Percentiles rank a stretch among this genome's conserved stretches.
Conservation (phyloP, 1,140 invertebrate species). For the Harlomillsia oculata region DNA sequence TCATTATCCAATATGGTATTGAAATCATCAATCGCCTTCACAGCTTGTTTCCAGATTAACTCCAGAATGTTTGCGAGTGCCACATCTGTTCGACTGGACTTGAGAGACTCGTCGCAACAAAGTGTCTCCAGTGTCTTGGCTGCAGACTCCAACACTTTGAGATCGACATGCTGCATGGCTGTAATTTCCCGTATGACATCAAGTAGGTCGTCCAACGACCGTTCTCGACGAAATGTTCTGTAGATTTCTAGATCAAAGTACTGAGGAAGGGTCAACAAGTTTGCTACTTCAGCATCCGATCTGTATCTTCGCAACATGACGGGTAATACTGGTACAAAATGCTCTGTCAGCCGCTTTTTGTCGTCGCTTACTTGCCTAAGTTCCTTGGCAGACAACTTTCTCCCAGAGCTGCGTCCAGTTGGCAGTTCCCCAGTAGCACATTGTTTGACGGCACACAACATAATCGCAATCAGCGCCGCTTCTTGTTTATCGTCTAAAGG, state of each 20-base stretch:
- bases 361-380: conserved; percentile 79
- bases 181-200: conserved; percentile 72
- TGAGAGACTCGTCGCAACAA: conserved; percentile 64
- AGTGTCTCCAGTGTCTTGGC: conserved; percentile 86
- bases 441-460: conserved; percentile 70
- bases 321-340: conserved; percentile 88
- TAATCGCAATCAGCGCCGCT: conserved; percentile 91
- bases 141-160: conserved; percentile 77
- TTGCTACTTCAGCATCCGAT: conserved; percentile 87
- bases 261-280: conserved; percentile 85
- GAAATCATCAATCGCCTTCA: conserved; percentile 76
- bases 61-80: conserved; percentile 31
- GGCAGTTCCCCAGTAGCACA: conserved; percentile 94
- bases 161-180: conserved; percentile 79
- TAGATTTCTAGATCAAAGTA: conserved; percentile 96
- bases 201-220: conserved; percentile 62
- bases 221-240: conserved; percentile 85
- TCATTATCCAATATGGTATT: conserved; percentile 57
- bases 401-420: conserved; percentile 78
- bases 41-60: conserved; percentile 26
- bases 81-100: conserved; percentile 33
- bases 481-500: conserved; percentile 81
- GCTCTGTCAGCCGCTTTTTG: conserved; percentile 81
- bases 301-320: conserved; percentile 84
- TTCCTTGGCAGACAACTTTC: conserved; percentile 70